Base-by-base conservation (phyloP, 2,888 invertebrate genomes). In the Rhagonycha fulva region DNA sequence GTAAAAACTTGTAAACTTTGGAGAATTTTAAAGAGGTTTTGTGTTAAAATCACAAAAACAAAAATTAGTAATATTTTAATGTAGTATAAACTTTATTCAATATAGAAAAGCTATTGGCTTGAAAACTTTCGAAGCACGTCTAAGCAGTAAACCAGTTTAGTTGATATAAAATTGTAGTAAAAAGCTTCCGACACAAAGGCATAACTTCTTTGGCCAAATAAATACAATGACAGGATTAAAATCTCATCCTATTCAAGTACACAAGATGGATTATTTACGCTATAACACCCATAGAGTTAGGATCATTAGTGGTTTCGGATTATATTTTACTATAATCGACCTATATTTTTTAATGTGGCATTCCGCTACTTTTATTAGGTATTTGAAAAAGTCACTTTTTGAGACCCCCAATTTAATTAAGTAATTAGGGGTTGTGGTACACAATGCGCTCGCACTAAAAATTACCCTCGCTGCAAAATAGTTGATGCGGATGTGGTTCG, bases 181-280 rank as follows among this genome's bases (percentile, higher is more conserved):
- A 76, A 76, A 19, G 12, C 7, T 24, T 28, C 30, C 71, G 74
- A 61, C 32, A 28, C 26, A 76, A 19, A 47, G 62, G 26, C 30
- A 70, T 30, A 14, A 63, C 72, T 74, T 62, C 66, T 72, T 67
- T 80, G 79, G 68, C 62, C 76, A 74, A 76, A 73, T 32, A 63
- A 79, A 78, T 80, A 86, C 87, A 86, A 86, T 85, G 84, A 84
- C 81, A 82, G 87, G 86, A 87, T 87, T 87, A 87, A 86, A 85
- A 84, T 85, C 85, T 87, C 87, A 86, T 87, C 87, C 87, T 81
- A 87, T 87, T 86, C 83, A 87, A 82, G 82, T 83, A 82, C 83
- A 83, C 83, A 86, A 86, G 87, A 87, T 87, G 86, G 87, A 87
- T 87, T 87, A 87, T 86, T 76, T 83, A 83, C 83, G 85, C 80